phyloP scores from a whole-genome alignment of 2,888 invertebrate genomes.

The Pachycephus smyrnensis region DNA sequence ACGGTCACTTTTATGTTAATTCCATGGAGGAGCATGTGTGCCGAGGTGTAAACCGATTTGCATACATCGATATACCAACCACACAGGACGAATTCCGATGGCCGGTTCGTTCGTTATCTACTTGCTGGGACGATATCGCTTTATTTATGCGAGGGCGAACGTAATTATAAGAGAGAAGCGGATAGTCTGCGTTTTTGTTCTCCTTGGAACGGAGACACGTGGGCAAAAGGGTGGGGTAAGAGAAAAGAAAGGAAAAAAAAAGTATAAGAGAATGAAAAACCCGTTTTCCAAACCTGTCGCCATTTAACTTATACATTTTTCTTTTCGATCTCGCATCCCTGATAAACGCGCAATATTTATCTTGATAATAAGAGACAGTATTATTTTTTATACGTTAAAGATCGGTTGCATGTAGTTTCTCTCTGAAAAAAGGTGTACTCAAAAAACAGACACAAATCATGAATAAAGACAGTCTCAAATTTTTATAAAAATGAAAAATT shows the following conservation, averaged over 20 bases:
- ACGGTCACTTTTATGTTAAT: conserved; percentile 1
- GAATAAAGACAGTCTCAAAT: not conserved
- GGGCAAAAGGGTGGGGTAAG: not conserved
- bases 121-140: conserved; percentile 27
- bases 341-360: not conserved
- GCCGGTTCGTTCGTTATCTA: conserved; percentile 32
- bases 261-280: not conserved
- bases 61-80: conserved; percentile 14
- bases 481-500: not conserved
- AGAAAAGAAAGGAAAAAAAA: not conserved
- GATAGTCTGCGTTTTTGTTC: conserved; percentile 15
- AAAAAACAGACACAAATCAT: not conserved
- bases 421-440: not conserved
- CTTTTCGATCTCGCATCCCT: not conserved
- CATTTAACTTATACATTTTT: not conserved
- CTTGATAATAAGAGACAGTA: not conserved
- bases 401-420: not conserved
- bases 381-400: not conserved
- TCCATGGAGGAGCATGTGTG: conserved; percentile 4
- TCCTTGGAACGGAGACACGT: conserved; percentile 30
- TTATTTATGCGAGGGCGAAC: conserved; percentile 51
- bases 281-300: not conserved
- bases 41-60: conserved; percentile 2
- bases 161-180: conserved; percentile 53
- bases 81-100: conserved; percentile 37